phyloP scores from a whole-genome alignment of 2,888 invertebrate species.

The Belgica antarctica region DNA sequence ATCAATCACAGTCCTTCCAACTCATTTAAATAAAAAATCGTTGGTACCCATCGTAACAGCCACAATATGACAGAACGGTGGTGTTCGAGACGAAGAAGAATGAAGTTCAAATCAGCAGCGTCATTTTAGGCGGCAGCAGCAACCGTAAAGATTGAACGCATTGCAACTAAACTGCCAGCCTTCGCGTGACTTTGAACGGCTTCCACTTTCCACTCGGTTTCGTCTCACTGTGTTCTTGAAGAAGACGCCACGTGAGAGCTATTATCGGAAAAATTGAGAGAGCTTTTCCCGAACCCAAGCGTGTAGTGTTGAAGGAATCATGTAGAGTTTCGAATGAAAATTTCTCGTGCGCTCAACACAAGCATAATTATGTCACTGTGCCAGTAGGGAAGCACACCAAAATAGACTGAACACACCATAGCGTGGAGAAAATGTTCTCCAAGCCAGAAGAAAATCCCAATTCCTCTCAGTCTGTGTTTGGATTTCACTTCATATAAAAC shows the following conservation, averaged over 20 bases:
- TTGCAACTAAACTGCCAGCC: not conserved
- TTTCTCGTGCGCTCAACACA: constrained; percentile 17
- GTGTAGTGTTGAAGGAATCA: constrained; percentile 7
- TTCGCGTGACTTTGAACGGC: not conserved
- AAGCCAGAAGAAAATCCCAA: constrained; percentile 7
- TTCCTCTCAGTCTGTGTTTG: constrained; percentile 31
- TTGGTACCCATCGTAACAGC: too few relatives aligned
- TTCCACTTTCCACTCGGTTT: too few relatives aligned
- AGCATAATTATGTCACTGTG: constrained; percentile 35
- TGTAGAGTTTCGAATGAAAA: not conserved
- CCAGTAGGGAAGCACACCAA: constrained; percentile 31
- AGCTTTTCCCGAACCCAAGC: not conserved
- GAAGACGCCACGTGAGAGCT: constrained; percentile 6
- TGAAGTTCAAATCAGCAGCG: not conserved
- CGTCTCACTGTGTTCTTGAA: not conserved
- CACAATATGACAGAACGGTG: not conserved
- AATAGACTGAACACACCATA: not conserved
- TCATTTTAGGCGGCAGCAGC: not conserved
- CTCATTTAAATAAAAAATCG: not conserved
- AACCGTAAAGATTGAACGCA: not conserved
- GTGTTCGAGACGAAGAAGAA: not conserved
- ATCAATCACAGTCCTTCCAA: not conserved
- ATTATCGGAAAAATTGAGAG: not conserved
- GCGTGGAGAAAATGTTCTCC: not conserved
- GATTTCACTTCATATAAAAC: constrained; percentile 40